Percentiles rank a stretch among this genome's conserved stretches.
Conservation (phyloP, 2,113 vertebrate genomes). For the Silurus asotus region DNA sequence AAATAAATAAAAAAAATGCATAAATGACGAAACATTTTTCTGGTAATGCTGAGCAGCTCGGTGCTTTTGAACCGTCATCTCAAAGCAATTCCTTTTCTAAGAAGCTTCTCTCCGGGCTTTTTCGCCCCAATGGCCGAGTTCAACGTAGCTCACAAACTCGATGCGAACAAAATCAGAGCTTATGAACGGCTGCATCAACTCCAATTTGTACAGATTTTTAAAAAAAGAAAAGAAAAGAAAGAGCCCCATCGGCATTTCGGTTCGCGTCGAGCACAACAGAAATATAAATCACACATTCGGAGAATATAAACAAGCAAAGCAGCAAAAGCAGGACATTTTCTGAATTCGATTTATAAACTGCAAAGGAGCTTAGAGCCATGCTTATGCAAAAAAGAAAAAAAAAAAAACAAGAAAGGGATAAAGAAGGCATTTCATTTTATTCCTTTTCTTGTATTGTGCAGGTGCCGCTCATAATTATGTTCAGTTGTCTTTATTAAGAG, state of each 20-base stretch:
- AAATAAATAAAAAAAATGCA: too few relatives aligned
- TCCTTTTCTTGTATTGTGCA: background rate
- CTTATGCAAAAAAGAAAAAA: background rate
- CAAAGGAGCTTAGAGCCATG: background rate
- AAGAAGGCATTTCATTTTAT: background rate
- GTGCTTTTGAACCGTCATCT: background rate
- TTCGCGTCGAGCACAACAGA: slow-evolving; percentile 53
- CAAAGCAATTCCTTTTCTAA: background rate
- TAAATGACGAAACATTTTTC: background rate
- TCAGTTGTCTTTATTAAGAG: too few relatives aligned
- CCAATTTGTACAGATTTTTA: background rate
- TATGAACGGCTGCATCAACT: slow-evolving; percentile 7
- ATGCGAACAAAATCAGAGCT: background rate
- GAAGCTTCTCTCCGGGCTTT: background rate
- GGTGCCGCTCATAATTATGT: too few relatives aligned
- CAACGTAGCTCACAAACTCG: background rate
- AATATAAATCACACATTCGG: slow-evolving; percentile 70
- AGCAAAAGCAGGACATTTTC: slow-evolving; percentile 69
- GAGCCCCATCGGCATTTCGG: slow-evolving; percentile 58
- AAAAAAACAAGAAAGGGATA: too few relatives aligned
- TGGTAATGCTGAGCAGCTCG: background rate
- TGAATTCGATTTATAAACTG: slow-evolving; percentile 46
- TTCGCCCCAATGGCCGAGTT: background rate
- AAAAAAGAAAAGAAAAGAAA: background rate
- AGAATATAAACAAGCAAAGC: slow-evolving; percentile 63